Evolutionary conservation across 2,888 invertebrate species (phyloP), one percentile per base, ranked within the genome.

Genomic region (Ormyrus labotus): DNA sequence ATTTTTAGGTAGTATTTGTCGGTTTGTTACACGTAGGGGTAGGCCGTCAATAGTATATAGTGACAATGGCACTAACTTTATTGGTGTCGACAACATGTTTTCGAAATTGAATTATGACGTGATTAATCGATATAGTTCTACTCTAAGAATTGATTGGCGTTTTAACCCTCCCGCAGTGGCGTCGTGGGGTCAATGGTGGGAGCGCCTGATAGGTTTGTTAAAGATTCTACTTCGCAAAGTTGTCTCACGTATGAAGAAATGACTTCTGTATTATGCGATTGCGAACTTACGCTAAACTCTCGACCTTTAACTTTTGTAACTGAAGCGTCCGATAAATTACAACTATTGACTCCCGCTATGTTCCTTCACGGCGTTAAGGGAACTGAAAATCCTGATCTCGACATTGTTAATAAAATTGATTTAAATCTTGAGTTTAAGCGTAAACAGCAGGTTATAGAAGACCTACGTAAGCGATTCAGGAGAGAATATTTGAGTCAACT

Each of bases 51-150:
- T 85, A 5, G 85, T 91, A 0, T 89, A 86, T 34, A 34, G 34
- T 34, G 34, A 34, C 34, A 34, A 2, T 34, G 34, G 34, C 34
- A 34, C 34, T 34, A 90, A 90, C 81, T 91, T 92, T 82, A 82
- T 86, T 1, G 87, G 90, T 0, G 82, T 87, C 0, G 81, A 84
- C 5, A 88, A 88, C 78, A 67, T 81, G 0, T 83, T 88, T 80
- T 13, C 68, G 53, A 19, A 74, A 13, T 45, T 88, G 34, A 83
- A 89, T 68, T 87, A 85, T 87, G 80, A 84, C 2, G 61, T 67
- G 8, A 85, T 89, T 45, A 9, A 47, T 6, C 58, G 82, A 11
- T 71, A 82, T 48, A 83, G 83, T 45, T 34, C 83, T 0, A 71
- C 83, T 1, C 68, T 84, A 57, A 81, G 65, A 34, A 45, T 61